These are phyloP conservation scores for Xylota segnis DNA, from an alignment of 2,888 invertebrate species.

Conservation along the genomic window DNA sequence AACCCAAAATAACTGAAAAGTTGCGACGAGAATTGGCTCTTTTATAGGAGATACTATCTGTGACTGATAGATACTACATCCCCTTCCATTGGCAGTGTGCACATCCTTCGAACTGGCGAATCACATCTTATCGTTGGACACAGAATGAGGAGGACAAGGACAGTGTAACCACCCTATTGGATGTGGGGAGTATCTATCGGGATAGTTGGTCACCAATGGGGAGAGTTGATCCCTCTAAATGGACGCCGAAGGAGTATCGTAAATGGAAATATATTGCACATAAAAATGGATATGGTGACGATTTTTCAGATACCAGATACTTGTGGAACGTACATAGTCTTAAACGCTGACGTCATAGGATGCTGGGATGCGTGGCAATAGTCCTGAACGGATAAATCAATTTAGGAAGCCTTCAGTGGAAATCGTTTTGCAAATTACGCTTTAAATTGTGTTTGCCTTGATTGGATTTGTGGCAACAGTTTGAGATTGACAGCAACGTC, in stretches of 20 bases:
- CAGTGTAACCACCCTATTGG: conserved; percentile 51
- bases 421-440: background rate
- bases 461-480: too few species aligned
- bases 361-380: background rate
- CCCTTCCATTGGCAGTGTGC: background rate
- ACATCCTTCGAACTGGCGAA: background rate
- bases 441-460: background rate
- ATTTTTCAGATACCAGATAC: background rate
- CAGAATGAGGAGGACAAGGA: conserved; percentile 8
- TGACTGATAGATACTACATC: background rate
- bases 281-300: background rate
- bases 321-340: background rate
- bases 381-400: background rate
- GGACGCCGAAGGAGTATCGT: background rate
- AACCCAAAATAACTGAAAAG: conserved; percentile 49
- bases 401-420: background rate
- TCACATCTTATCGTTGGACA: background rate
- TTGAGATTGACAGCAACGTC: too few species aligned
- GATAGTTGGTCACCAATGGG: conserved; percentile 43
- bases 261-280: background rate
- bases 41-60: conserved; percentile 45
- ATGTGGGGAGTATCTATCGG: background rate
- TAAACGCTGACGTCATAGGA: background rate
- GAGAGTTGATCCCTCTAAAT: background rate
- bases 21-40: background rate